Conservation (phyloP, 2,888 invertebrate species). For the Epinotia brunnichana region DNA sequence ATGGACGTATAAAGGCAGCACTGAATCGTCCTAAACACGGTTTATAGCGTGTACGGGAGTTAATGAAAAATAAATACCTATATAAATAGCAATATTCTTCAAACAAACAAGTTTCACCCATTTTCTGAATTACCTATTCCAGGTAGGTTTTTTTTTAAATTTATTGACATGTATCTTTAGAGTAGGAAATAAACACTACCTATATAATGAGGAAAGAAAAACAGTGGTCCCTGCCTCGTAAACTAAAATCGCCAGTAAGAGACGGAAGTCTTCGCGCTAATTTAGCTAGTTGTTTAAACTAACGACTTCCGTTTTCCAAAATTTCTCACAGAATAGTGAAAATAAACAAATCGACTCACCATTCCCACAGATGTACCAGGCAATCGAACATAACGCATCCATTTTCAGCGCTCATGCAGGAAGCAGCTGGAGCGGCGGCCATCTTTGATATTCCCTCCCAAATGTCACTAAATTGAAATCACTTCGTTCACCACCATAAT, state of each 20-base stretch:
- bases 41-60: slow-evolving; percentile 4
- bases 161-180: no score
- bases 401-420: slow-evolving; percentile 75
- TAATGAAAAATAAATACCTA: slow-evolving; percentile 25
- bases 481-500: slow-evolving; percentile 42
- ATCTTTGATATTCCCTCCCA: slow-evolving; percentile 57
- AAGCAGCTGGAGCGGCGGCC: slow-evolving; percentile 70
- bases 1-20: slow-evolving; percentile 24
- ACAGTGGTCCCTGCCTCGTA: not conserved
- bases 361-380: slow-evolving; percentile 78
- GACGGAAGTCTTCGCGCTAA: not conserved
- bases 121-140: not conserved
- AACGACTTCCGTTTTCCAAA: slow-evolving; percentile 8
- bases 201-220: not conserved
- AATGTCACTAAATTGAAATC: slow-evolving; percentile 58
- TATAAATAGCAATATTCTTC: no score
- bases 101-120: slow-evolving; percentile 8
- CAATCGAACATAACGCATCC: slow-evolving; percentile 81
- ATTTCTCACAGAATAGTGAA: slow-evolving; percentile 18
- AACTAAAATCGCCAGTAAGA: not conserved
- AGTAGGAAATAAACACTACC: not conserved
- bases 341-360: slow-evolving; percentile 62
- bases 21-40: slow-evolving; percentile 1
- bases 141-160: no score
- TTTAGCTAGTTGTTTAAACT: not conserved